Base-by-base conservation (phyloP, 2,797 vertebrate species). In the Neosalanx taihuensis region DNA sequence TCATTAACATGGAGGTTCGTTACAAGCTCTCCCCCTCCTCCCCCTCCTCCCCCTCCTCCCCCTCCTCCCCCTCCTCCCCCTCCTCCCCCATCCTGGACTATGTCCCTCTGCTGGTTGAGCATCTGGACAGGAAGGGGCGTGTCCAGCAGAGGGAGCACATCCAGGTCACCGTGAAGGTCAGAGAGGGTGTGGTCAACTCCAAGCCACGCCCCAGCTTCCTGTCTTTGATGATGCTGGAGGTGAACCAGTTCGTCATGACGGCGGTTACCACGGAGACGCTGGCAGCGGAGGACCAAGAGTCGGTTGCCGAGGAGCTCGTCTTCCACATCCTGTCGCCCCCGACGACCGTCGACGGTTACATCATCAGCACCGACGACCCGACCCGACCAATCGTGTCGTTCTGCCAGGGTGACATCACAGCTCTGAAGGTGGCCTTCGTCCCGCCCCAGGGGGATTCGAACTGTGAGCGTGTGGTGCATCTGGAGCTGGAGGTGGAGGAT, bases 391-490 rank as follows among this genome's bases (percentile, higher is more conserved):
- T 93, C 0, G 71, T 85, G 0, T 87, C 88, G 12, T 94, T 94
- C 75, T 86, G 76, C 1, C 92, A 94, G 81, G 77, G 65, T 70
- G 92, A 93, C 37, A 53, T 93, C 12, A 77, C 71, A 31, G 90
- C 93, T 29, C 77, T 93, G 63, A 94, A 90, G 77, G 88, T 93
- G 6, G 89, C 92, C 17, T 92, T 90, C 66, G 89, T 88, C 64
- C 89, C 91, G 0, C 91, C 91, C 0, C 64, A 75, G 0, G 78
- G 79, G 3, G 87, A 89, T 65, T 87, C 82, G 0, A 73, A 85
- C 1, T n/a, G 23, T 0, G 92, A 93, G 63, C 70, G 60, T 20
- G 82, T 93, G 75, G 89, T 92, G 65, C 90, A 92, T 66, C 79
- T 93, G 31, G 86, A 93, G 78, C 76, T 93, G 72, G 81, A 91